Base-by-base conservation (phyloP, 2,797 vertebrate genomes). In the Neomorphus geoffroyi region DNA sequence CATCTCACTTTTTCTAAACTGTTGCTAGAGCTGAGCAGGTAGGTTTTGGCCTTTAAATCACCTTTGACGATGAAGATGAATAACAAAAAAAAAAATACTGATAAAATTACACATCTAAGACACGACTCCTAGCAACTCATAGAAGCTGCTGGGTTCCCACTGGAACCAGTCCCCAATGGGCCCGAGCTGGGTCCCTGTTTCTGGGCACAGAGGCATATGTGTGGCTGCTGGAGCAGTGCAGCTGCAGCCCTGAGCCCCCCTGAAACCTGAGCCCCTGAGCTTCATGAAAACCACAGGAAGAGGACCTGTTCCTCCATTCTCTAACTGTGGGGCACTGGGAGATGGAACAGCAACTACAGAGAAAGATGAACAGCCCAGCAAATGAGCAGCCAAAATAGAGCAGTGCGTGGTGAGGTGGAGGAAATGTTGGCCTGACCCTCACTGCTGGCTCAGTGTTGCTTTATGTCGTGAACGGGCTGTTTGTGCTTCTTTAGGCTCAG, bases 61-160 rank as follows among this genome's bases (percentile, higher is more conserved):
- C 7, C 13, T 12, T 0, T 80, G 60, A 41, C 12, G 11, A 46
- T 32, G 56, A 56, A 85, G 60, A 82, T 14, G 32, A 81, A 66
- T 24, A 57, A 21, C 32, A 64, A 72, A 86, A 78, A 78, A 13
- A 26, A 46, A 18, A 21, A 10, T 35, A 58, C 1, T 28, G 37
- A 7, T 32, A 22, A 75, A 80, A 14, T 26, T 24, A 8, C 7
- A 30, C 33, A 56, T 70, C 16, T 7, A 70, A 70, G 58, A 33
- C 0, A 8, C 7, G 2, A 80, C 17, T 54, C 58, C 11, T 7
- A 71, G 33, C 26, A 79, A 51, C 14, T 6, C 0, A 2, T 18
- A 70, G 28, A 11, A 50, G 26, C 28, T 61, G 10, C 21, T 48
- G 21, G 8, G 7, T 56, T 88, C 51, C 51, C 32, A 80, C 89